Evolutionary conservation across 2,113 vertebrate species (phyloP).

Genomic region (Seriola aureovittata): DNA sequence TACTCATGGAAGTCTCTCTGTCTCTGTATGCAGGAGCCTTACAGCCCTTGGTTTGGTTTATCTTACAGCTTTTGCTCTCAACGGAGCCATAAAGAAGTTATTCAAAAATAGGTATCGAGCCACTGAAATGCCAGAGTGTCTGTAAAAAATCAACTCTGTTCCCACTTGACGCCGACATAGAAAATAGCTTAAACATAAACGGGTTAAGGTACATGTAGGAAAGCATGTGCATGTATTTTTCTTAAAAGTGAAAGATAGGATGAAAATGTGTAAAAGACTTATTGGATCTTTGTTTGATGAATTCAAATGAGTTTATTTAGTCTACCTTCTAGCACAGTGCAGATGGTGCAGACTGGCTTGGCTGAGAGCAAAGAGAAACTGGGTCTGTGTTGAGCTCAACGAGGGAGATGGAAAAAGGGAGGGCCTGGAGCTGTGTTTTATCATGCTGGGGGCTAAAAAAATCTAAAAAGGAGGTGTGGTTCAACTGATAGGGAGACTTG

Average conservation of each 20-base stretch:
- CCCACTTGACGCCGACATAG: background rate
- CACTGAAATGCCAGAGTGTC: background rate
- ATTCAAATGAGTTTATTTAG: slow-evolving; percentile 12
- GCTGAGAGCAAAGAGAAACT: slow-evolving; percentile 60
- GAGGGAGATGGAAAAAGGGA: slow-evolving; percentile 39
- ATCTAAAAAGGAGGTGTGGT: slow-evolving; percentile 2
- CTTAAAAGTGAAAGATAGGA: background rate
- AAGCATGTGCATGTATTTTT: background rate
- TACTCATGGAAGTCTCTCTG: background rate
- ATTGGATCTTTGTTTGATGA: slow-evolving; percentile 2
- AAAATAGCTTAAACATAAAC: slow-evolving; percentile 16
- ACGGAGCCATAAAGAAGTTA: slow-evolving; percentile 19
- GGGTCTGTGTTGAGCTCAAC: slow-evolving; percentile 50
- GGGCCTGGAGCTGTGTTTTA: slow-evolving; percentile 29
- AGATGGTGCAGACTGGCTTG: slow-evolving; percentile 54
- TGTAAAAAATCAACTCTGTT: background rate
- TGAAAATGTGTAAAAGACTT: background rate
- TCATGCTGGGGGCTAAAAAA: slow-evolving; percentile 29
- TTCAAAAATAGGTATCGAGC: slow-evolving; percentile 19
- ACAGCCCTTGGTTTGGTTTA: background rate
- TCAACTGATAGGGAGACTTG: slow-evolving; percentile 15
- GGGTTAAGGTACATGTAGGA: background rate
- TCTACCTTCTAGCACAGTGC: slow-evolving; percentile 40
- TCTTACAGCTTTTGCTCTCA: background rate
- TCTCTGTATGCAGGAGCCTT: background rate